Percentiles rank a stretch among this genome's conserved stretches.
Evolutionary conservation across 2,888 invertebrate genomes (phyloP).

Genomic region (Alcis repandata): DNA sequence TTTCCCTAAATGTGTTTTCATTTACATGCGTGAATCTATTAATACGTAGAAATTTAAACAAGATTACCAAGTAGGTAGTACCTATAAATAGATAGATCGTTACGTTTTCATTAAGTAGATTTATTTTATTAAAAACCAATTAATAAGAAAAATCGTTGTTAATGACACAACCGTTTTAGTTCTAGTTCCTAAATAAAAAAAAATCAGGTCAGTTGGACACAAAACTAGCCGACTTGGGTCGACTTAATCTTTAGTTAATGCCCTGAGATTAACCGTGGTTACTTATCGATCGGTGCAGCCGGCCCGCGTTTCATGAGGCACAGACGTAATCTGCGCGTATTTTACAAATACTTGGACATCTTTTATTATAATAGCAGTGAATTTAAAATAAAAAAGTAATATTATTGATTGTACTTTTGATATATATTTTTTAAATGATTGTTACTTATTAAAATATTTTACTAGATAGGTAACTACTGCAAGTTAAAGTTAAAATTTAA

Average conservation of each 20-base stretch:
- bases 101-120: no score
- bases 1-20: no score
- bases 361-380: not conserved
- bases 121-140: not conserved
- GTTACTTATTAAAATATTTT: no score
- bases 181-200: not conserved
- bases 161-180: no score
- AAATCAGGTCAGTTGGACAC: not conserved
- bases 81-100: no score
- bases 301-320: conserved; percentile 17
- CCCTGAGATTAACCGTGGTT: not conserved
- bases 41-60: no score
- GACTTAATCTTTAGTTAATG: conserved; percentile 6
- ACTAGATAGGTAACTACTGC: no score
- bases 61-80: no score
- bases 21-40: no score
- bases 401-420: no score
- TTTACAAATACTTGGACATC: not conserved
- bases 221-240: not conserved
- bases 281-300: conserved; percentile 32
- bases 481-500: no score
- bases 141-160: not conserved
- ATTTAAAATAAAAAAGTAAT: not conserved
- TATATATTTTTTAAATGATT: no score
- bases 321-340: not conserved